Conservation (phyloP, 2,113 vertebrate genomes). For the Callaeas wilsoni region DNA sequence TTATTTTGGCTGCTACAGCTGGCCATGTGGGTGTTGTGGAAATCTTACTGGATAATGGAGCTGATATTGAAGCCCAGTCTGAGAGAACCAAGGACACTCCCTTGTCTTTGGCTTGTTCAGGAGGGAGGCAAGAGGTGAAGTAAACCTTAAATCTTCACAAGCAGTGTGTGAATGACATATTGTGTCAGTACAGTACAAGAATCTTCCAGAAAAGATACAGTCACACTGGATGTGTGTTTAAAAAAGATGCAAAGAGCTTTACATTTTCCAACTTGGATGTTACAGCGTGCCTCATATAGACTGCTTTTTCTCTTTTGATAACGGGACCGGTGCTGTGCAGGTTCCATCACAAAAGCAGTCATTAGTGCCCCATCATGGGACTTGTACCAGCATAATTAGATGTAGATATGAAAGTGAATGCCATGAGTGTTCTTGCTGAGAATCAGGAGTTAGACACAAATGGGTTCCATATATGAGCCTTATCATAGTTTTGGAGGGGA, state of each 20-base stretch:
- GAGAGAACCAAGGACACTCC: constrained; percentile 99
- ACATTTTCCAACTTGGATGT: accelerated
- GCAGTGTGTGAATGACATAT: accelerated
- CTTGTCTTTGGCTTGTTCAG: constrained; percentile 96
- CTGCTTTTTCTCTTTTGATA: neutral
- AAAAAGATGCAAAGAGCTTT: neutral
- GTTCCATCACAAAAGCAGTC: neutral
- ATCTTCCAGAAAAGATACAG: neutral
- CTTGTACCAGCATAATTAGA: neutral
- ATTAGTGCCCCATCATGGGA: neutral
- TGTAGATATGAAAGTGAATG: neutral
- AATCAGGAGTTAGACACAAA: neutral
- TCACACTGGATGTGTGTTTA: neutral
- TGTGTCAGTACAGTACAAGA: neutral
- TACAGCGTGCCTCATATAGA: accelerated
- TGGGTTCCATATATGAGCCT: neutral
- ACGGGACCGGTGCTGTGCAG: neutral
- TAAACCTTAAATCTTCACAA: neutral
- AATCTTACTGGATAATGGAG: constrained; percentile 94
- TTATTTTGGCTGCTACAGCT: constrained; percentile 96
- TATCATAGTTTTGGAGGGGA: accelerated
- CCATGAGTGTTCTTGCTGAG: neutral
- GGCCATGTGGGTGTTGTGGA: constrained; percentile 97
- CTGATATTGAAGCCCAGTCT: constrained; percentile 98
- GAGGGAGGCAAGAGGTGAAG: constrained; percentile 94